Conservation (phyloP, 2,888 invertebrate genomes). For the Calameuta filiformis region DNA sequence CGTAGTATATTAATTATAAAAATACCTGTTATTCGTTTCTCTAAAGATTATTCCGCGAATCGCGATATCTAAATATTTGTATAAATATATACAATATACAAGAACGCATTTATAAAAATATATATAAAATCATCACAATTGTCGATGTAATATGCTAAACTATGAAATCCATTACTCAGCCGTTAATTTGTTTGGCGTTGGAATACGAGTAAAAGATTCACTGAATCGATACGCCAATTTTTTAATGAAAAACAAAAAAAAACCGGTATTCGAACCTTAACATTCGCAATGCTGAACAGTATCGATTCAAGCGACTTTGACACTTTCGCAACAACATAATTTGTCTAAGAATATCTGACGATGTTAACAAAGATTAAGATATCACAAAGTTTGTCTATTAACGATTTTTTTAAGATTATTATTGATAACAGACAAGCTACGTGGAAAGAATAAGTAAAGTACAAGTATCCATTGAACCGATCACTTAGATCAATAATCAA, state of each 20-base stretch:
- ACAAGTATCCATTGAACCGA: too few species aligned
- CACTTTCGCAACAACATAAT: neutral
- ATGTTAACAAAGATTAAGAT: neutral
- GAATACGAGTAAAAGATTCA: neutral
- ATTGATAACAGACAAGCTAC: neutral
- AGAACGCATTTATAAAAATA: constrained; percentile 9
- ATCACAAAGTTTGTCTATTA: neutral
- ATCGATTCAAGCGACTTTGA: neutral
- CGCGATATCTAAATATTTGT: neutral
- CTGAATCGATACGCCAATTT: neutral
- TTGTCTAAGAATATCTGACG: neutral
- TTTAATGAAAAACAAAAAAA: neutral
- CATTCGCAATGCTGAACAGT: neutral
- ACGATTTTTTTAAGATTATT: neutral
- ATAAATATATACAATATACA: neutral
- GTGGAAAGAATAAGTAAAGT: neutral
- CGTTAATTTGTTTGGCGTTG: neutral
- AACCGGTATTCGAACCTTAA: neutral
- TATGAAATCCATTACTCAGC: constrained; percentile 2
- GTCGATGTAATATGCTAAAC: neutral
- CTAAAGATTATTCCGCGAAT: neutral
- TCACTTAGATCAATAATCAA: too few species aligned
- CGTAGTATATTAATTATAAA: neutral
- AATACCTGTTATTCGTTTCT: neutral
- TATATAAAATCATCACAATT: constrained; percentile 10